These are phyloP conservation scores for Acanthopleura granulata DNA, from an alignment of 2,888 invertebrate species.

Conservation along the genomic window DNA sequence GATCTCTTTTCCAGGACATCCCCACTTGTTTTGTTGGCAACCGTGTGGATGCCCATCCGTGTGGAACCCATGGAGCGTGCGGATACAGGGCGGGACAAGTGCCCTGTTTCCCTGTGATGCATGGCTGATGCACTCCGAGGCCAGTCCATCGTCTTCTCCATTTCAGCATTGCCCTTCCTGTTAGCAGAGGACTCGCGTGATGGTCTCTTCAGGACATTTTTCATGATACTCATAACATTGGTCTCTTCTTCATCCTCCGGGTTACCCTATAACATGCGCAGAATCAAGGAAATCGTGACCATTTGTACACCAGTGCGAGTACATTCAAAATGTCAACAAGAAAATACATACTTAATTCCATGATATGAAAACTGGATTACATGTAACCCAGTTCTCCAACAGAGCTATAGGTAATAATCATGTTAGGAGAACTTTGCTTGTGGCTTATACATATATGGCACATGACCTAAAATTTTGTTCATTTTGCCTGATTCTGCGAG, in stretches of 20 bases:
- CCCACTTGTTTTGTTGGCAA: background rate
- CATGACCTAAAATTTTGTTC: no score
- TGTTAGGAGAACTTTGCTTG: no score
- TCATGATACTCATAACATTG: conserved; percentile 45
- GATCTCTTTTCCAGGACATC: conserved; percentile 60
- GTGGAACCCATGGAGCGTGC: background rate
- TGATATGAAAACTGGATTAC: no score
- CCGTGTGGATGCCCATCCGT: background rate
- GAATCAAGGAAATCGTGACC: no score
- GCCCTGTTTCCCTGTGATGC: background rate
- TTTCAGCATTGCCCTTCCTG: background rate
- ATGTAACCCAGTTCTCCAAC: no score
- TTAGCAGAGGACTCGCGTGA: background rate
- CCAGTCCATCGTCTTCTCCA: conserved; percentile 7
- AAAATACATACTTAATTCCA: no score
- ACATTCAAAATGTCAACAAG: no score
- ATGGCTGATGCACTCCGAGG: background rate
- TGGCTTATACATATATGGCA: no score
- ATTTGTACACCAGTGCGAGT: no score
- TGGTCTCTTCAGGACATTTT: conserved; percentile 16
- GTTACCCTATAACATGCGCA: conserved; percentile 34
- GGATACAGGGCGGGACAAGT: background rate
- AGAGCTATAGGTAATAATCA: no score
- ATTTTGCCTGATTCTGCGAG: no score
- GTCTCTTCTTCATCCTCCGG: conserved; percentile 57